Base-by-base conservation (phyloP, 1,140 invertebrate genomes). In the Probaryconus sp. region DNA sequence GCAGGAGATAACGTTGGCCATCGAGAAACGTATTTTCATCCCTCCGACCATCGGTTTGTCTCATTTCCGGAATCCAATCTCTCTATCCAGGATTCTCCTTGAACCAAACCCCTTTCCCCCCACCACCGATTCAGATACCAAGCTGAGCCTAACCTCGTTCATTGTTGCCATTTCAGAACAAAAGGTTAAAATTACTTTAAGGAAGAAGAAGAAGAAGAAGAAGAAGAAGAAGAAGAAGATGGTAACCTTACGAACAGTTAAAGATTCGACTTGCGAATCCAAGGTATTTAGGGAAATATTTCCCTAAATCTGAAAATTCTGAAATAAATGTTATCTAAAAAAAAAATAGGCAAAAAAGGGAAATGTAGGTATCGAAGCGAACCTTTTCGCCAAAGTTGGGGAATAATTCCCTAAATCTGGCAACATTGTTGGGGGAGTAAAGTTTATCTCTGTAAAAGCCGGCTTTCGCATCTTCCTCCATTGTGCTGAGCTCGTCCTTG, bases 61-160 rank as follows among this genome's bases (percentile, higher is more conserved):
- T 85, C 83, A 86, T 87, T 87, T 86, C 84, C 83, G 80, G 81
- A 77, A 85, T 85, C 80, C 81, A 85, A 85, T 83, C 83, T 85
- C 78, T 81, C 55, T 74, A 79, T 72, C 70, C 74, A 60, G 65
- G 51, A 74, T 68, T 65, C 53, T 58, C 74, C 55, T 53, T 65
- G 60, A 75, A 67, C 70, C 53, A 60, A 55, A 35, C 60, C 71
- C 58, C 51, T 68, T 61, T 55, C 50, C 48, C 42, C 61, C 64
- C 47, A 35, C 60, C 48, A 45, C 70, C 76, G n/a, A n/a, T n/a
- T n/a, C n/a, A n/a, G n/a, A n/a, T n/a, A n/a, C 77, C 21, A 24
- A 24, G 20, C 17, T 37, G 33, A 35, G 47, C 47, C 30, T 51
- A 35, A 21, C 47, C 47, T 55, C 47, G 14, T 37, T 55, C 35